phyloP scores from a whole-genome alignment of 2,888 invertebrate species.

The Neocrepidodera transversa region DNA sequence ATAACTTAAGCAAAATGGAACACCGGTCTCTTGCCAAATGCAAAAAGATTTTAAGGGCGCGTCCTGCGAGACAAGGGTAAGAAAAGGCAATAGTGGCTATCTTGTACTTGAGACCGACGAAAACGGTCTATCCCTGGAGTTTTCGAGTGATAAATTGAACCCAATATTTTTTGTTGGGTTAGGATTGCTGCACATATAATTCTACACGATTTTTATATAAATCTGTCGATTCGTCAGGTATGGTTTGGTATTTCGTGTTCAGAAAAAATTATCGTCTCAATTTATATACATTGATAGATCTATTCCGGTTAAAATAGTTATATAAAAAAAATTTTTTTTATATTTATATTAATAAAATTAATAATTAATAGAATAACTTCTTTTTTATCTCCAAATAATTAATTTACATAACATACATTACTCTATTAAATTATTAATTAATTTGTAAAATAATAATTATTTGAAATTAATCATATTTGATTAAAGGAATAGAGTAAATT shows the following conservation, averaged over 20 bases:
- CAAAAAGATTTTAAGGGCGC: conserved; percentile 35
- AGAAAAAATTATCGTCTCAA: background rate
- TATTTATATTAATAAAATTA: no score
- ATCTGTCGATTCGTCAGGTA: background rate
- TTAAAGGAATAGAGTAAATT: no score
- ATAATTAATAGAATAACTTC: no score
- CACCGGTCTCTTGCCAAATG: conserved; percentile 36
- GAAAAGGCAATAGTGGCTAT: conserved; percentile 46
- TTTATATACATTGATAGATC: no score
- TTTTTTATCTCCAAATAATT: no score
- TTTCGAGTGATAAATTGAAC: conserved; percentile 32
- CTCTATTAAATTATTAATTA: no score
- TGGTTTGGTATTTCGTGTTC: background rate
- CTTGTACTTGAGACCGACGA: conserved; percentile 34
- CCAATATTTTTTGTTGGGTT: conserved; percentile 28
- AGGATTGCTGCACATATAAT: conserved; percentile 1
- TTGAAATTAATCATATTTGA: no score
- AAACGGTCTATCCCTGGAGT: conserved; percentile 24
- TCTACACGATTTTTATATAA: background rate
- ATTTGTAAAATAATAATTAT: no score
- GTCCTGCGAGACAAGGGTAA: conserved; percentile 45
- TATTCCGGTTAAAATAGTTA: no score
- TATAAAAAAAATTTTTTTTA: no score
- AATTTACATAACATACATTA: no score
- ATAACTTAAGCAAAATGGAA: conserved; percentile 40